phyloP scores from a whole-genome alignment of 2,888 invertebrate species.

The Ophioninae sp. region DNA sequence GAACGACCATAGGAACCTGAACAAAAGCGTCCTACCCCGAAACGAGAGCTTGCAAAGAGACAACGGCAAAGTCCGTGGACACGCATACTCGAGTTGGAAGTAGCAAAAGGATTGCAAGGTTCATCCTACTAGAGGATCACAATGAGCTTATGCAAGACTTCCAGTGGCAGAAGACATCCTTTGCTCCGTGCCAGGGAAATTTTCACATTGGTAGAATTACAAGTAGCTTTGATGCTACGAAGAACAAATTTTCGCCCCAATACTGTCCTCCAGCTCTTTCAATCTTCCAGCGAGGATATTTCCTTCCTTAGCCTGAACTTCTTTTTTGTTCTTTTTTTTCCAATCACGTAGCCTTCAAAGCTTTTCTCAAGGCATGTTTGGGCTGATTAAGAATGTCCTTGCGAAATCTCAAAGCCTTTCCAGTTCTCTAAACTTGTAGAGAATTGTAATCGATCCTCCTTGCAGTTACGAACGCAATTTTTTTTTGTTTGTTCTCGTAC shows the following conservation, averaged over 20 bases:
- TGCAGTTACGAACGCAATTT: too few species aligned
- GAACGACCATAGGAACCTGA: slow-evolving; percentile 26
- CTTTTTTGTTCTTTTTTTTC: neutral
- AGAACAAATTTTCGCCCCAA: slow-evolving; percentile 48
- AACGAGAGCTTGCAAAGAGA: slow-evolving; percentile 22
- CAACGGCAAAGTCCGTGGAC: slow-evolving; percentile 36
- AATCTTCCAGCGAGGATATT: neutral
- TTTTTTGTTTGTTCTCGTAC: too few species aligned
- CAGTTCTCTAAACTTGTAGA: slow-evolving; percentile 19
- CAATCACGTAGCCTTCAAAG: slow-evolving; percentile 3
- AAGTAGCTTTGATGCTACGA: slow-evolving; percentile 57
- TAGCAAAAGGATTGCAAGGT: slow-evolving; percentile 18
- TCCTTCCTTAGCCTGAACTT: slow-evolving; percentile 22
- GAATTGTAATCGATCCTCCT: neutral
- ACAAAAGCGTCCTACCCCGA: slow-evolving; percentile 43
- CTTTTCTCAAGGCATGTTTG: slow-evolving; percentile 19
- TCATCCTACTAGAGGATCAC: slow-evolving; percentile 34
- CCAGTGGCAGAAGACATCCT: slow-evolving; percentile 44
- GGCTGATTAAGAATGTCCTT: slow-evolving; percentile 46
- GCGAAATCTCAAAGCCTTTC: slow-evolving; percentile 37
- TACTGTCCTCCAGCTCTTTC: slow-evolving; percentile 5
- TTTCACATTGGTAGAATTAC: slow-evolving; percentile 61
- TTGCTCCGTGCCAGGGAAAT: slow-evolving; percentile 42
- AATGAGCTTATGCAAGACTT: slow-evolving; percentile 32
- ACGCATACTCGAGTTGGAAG: neutral